These are phyloP conservation scores for Mungos mungo DNA, from an alignment of 2,113 vertebrate genomes.

Conservation along the genomic window DNA sequence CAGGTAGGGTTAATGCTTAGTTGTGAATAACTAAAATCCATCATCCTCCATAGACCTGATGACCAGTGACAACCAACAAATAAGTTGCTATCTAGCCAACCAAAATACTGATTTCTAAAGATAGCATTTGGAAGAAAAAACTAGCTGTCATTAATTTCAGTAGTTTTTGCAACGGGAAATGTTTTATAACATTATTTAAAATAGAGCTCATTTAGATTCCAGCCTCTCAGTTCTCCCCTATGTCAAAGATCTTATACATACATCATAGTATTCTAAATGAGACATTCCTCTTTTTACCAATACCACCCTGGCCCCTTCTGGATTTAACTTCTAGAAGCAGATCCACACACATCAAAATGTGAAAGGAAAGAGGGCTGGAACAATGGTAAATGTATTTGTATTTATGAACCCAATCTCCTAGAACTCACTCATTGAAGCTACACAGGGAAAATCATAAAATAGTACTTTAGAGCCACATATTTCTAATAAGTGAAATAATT, in stretches of 20 bases:
- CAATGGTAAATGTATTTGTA: background rate
- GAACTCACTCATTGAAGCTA: background rate
- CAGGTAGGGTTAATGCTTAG: background rate
- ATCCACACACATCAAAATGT: background rate
- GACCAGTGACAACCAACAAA: background rate
- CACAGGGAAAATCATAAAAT: background rate
- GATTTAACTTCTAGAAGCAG: background rate
- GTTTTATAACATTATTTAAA: background rate
- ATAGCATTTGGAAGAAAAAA: background rate
- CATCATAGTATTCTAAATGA: background rate
- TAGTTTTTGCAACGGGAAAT: background rate
- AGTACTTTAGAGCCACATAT: background rate
- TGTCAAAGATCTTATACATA: background rate
- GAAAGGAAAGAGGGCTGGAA: background rate
- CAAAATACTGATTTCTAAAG: background rate
- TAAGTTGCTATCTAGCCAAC: background rate
- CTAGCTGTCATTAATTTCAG: background rate
- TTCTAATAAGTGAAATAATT: constrained; percentile 9
- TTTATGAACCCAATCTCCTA: background rate
- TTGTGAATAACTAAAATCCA: background rate
- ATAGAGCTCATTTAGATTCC: background rate
- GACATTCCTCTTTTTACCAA: background rate
- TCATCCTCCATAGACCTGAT: background rate
- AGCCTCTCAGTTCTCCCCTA: background rate
- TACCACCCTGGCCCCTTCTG: background rate